Conservation (phyloP, 2,113 vertebrate species). For the Peromyscus leucopus region DNA sequence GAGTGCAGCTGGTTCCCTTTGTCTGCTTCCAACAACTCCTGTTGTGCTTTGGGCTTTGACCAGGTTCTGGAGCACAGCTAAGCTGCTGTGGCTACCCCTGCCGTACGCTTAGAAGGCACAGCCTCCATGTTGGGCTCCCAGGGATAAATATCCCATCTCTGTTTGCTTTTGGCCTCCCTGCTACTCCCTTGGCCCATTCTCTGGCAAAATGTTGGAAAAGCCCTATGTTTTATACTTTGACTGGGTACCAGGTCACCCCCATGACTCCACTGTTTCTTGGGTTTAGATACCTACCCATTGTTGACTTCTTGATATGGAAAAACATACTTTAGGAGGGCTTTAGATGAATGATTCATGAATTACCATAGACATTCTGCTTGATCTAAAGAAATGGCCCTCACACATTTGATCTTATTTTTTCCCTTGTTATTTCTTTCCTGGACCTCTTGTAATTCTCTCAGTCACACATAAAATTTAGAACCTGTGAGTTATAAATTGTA, state of each 20-base stretch:
- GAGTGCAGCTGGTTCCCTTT: not conserved
- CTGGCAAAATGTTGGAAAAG: slow-evolving; percentile 21
- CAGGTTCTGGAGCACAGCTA: slow-evolving; percentile 62
- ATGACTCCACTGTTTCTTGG: not conserved
- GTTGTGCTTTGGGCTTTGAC: slow-evolving; percentile 36
- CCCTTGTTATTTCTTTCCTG: not conserved
- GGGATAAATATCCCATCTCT: not conserved
- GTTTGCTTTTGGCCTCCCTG: slow-evolving; percentile 26
- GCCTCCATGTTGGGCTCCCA: not conserved
- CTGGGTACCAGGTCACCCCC: not conserved
- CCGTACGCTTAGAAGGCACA: slow-evolving; percentile 46
- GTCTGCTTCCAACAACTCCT: not conserved
- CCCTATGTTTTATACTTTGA: not conserved
- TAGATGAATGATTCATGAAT: not conserved
- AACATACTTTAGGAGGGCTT: not conserved
- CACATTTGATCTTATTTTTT: not conserved
- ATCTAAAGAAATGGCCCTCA: not conserved
- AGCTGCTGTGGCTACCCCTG: slow-evolving; percentile 38
- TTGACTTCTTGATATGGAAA: slow-evolving; percentile 26
- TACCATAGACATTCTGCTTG: not conserved
- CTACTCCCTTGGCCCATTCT: slow-evolving; percentile 44
- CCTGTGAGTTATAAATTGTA: not conserved
- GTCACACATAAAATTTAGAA: not conserved
- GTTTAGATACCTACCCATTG: not conserved
- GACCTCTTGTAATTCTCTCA: not conserved